A percentile compares a stretch with the other conserved stretches of the same genome.
Evolutionary conservation across 2,888 invertebrate genomes (phyloP).

Genomic region (Drosophila anceps): DNA sequence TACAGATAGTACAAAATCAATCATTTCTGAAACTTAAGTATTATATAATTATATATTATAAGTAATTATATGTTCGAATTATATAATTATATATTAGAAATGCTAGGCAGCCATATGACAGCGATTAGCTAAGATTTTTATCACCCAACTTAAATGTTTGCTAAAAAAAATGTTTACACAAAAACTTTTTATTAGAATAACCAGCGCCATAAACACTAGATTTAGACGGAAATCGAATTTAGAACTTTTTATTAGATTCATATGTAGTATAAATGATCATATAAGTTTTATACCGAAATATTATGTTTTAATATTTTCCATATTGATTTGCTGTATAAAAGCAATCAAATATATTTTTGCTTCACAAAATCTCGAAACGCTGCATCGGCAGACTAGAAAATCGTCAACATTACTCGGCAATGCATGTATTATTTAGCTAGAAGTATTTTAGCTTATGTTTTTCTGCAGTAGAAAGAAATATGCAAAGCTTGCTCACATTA

Average conservation of each 20-base stretch:
- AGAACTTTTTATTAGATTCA: background rate
- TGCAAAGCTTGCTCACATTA: background rate
- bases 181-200: background rate
- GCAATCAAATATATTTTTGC: too few relatives aligned
- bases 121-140: background rate
- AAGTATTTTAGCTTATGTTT: background rate
- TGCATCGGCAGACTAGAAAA: too few relatives aligned
- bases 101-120: background rate
- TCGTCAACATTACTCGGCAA: too few relatives aligned
- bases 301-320: too few relatives aligned
- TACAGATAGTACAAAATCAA: constrained; percentile 2
- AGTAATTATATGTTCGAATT: too few relatives aligned
- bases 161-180: background rate
- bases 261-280: background rate
- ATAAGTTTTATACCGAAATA: background rate
- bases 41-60: too few relatives aligned
- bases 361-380: too few relatives aligned
- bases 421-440: too few relatives aligned
- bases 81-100: background rate
- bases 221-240: background rate
- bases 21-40: background rate
- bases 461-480: background rate
- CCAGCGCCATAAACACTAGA: background rate
- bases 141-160: background rate
- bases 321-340: too few relatives aligned